phyloP scores from a whole-genome alignment of 2,113 vertebrate genomes.

The Xenopus borealis region DNA sequence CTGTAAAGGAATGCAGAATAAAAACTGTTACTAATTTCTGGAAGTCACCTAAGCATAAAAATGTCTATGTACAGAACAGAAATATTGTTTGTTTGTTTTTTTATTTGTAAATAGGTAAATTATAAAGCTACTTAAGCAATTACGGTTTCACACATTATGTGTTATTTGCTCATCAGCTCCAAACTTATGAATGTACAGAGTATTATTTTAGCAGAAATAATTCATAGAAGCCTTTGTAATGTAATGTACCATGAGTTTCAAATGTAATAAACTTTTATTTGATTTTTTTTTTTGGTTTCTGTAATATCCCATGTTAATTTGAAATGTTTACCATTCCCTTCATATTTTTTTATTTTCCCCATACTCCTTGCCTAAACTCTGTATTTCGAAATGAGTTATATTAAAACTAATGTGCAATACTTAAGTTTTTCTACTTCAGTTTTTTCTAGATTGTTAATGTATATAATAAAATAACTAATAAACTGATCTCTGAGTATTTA shows the following conservation, averaged over 20 bases:
- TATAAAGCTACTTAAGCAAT: neutral
- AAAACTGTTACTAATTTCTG: neutral
- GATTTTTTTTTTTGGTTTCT: neutral
- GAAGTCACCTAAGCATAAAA: neutral
- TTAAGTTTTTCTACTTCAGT: constrained; percentile 5
- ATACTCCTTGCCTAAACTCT: neutral
- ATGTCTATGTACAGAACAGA: neutral
- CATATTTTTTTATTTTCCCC: neutral
- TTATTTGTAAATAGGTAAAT: constrained; percentile 16
- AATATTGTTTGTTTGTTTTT: constrained; percentile 3
- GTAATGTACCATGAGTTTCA: neutral
- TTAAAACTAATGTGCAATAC: constrained; percentile 20
- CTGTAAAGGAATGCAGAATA: neutral
- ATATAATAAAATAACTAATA: constrained; percentile 10
- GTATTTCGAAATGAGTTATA: neutral
- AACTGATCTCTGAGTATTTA: neutral
- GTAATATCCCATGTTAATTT: neutral
- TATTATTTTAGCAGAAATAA: constrained; percentile 21
- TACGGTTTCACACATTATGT: neutral
- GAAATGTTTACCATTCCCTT: neutral
- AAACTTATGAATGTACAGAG: constrained; percentile 9
- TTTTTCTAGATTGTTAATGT: constrained; percentile 25
- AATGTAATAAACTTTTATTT: neutral
- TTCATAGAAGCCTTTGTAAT: constrained; percentile 10
- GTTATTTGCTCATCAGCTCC: neutral